Percentiles rank a stretch among this genome's conserved stretches.
phyloP scores from a whole-genome alignment of 2,888 invertebrate genomes.

The Omphaloscelis lunosa region DNA sequence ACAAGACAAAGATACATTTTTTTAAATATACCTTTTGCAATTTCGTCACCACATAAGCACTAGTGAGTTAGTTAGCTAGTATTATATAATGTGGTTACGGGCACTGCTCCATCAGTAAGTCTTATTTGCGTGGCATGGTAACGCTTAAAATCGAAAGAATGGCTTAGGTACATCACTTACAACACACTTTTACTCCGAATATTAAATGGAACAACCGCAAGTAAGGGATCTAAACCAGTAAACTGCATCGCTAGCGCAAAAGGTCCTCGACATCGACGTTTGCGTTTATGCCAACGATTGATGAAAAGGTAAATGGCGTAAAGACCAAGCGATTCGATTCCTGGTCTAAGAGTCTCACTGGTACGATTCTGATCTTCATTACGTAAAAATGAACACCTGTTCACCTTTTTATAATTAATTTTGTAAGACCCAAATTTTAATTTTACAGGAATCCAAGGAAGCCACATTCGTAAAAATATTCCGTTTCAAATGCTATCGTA shows the following conservation, averaged over 20 bases:
- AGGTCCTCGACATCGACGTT: neutral
- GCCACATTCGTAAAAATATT: neutral
- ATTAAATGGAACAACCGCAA: neutral
- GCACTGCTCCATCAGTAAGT: neutral
- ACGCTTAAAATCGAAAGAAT: neutral
- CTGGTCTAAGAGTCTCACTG: no score
- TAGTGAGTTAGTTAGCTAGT: no score
- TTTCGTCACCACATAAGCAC: neutral
- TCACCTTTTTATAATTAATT: neutral
- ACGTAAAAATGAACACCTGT: neutral
- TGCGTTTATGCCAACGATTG: neutral
- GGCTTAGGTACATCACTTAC: neutral
- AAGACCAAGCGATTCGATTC: neutral
- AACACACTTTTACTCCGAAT: neutral
- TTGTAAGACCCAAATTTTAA: neutral
- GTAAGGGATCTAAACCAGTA: neutral
- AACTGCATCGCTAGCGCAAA: neutral
- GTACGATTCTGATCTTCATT: neutral
- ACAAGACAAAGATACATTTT: neutral
- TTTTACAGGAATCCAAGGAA: neutral
- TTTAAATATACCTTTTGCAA: neutral
- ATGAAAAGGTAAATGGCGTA: neutral
- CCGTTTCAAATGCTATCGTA: neutral
- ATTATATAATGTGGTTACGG: no score
- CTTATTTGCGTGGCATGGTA: no score